These are phyloP conservation scores for Epizoanthus fatuus DNA, from an alignment of 92 coral and sea anemone genomes.

Conservation along the genomic window DNA sequence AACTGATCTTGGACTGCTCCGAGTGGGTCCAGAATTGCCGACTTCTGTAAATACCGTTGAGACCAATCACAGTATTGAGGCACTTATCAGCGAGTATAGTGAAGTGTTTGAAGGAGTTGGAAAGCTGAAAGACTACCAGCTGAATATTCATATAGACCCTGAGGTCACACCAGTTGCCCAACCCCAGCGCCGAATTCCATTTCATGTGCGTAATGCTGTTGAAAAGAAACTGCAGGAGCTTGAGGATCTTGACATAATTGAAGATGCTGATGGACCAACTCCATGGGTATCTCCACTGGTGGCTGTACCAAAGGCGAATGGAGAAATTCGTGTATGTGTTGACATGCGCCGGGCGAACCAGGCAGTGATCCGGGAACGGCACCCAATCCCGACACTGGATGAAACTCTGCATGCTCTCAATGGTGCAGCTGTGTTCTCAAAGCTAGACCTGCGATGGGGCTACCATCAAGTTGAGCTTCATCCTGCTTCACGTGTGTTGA, in stretches of 20 bases:
- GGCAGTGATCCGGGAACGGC: background rate
- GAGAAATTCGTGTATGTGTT: conserved; percentile 8
- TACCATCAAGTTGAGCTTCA: background rate
- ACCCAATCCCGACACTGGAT: conserved; percentile 14
- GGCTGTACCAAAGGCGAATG: background rate
- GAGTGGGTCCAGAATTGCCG: conserved; percentile 38
- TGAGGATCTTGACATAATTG: no score
- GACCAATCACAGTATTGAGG: background rate
- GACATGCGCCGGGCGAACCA: conserved; percentile 21
- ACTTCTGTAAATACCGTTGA: background rate
- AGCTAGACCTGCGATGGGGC: conserved; percentile 7
- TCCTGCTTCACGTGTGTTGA: background rate
- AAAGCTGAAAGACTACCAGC: background rate
- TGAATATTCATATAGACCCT: background rate
- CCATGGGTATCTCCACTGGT: no score
- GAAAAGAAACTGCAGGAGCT: no score
- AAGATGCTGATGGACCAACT: no score
- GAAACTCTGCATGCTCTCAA: conserved; percentile 17
- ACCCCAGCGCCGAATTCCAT: no score
- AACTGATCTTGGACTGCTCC: conserved; percentile 43
- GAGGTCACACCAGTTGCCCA: no score
- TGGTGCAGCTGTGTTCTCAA: conserved; percentile 1
- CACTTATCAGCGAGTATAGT: background rate
- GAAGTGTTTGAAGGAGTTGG: background rate
- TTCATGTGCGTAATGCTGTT: no score